A percentile compares a stretch with the other conserved stretches of the same genome.
Evolutionary conservation across 1,140 invertebrate genomes (phyloP).

Genomic region (Solenopsis fugax): DNA sequence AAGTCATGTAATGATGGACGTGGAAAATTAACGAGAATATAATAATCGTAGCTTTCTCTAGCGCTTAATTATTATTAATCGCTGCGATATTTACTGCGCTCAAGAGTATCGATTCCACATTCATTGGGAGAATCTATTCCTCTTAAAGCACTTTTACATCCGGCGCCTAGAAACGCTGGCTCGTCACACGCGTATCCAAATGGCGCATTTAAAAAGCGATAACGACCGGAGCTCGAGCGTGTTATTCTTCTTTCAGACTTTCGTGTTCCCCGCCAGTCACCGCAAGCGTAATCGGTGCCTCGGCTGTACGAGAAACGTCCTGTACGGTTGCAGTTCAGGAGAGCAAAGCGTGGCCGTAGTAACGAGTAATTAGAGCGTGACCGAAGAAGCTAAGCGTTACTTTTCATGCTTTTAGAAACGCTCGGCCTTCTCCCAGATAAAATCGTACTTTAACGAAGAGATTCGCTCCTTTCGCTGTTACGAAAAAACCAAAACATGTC

Average conservation of each 20-base stretch:
- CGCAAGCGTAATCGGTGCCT: conserved; percentile 6
- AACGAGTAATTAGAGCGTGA: conserved; percentile 60
- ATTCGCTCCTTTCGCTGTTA: conserved; percentile 2
- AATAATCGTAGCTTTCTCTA: conserved; percentile 24
- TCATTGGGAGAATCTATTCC: neutral
- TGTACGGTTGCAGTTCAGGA: neutral
- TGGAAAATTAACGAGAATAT: neutral
- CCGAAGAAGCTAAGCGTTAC: conserved; percentile 52
- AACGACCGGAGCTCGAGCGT: neutral
- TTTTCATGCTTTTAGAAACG: conserved; percentile 50
- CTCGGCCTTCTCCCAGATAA: conserved; percentile 11
- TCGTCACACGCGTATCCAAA: neutral
- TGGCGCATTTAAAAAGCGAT: conserved; percentile 32
- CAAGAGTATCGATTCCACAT: neutral
- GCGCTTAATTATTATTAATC: neutral
- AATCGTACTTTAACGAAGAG: conserved; percentile 13
- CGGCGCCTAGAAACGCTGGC: neutral
- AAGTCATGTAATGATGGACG: neutral
- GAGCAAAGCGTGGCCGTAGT: conserved; percentile 31
- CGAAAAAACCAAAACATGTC: neutral
- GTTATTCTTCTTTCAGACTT: conserved; percentile 7
- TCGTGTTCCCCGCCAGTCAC: neutral
- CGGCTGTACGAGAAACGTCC: neutral
- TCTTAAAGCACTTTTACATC: conserved; percentile 1
- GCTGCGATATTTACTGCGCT: neutral